phyloP scores from a whole-genome alignment of 2,113 vertebrate species.

The Hucho hucho region DNA sequence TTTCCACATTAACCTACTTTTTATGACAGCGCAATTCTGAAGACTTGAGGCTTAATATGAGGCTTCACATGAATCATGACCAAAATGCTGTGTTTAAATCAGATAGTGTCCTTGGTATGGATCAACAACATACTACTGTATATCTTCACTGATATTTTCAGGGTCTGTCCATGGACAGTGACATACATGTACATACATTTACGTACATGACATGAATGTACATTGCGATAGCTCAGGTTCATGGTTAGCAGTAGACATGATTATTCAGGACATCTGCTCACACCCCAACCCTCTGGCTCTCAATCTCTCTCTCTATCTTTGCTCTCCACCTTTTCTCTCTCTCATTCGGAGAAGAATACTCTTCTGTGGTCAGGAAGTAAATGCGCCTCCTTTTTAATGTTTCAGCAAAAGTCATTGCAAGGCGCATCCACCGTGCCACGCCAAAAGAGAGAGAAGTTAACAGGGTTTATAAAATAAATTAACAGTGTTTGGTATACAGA shows the following conservation, averaged over 20 bases:
- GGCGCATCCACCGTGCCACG: slow-evolving; percentile 36
- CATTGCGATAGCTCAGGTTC: slow-evolving; percentile 32
- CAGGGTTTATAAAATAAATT: background rate
- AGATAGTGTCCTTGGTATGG: slow-evolving; percentile 14
- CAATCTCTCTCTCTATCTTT: slow-evolving; percentile 16
- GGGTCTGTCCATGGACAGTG: slow-evolving; percentile 12
- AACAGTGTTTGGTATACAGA: background rate
- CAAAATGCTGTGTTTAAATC: slow-evolving; percentile 1
- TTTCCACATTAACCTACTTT: background rate
- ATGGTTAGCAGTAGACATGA: slow-evolving; percentile 36
- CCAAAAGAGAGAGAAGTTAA: slow-evolving; percentile 11
- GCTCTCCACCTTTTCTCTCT: slow-evolving; percentile 15
- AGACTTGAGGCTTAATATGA: too few relatives aligned
- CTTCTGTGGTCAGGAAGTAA: slow-evolving; percentile 71
- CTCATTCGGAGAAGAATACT: background rate
- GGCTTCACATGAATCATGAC: background rate
- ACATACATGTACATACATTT: slow-evolving; percentile 14
- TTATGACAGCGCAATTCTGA: background rate
- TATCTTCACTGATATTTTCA: slow-evolving; percentile 3
- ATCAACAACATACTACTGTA: slow-evolving; percentile 13
- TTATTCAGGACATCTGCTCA: slow-evolving; percentile 16
- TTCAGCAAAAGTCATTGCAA: slow-evolving; percentile 45
- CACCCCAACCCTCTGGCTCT: slow-evolving; percentile 36
- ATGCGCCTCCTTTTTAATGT: slow-evolving; percentile 45
- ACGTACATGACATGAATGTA: background rate